Evolutionary conservation across 2,797 vertebrate genomes (phyloP), one percentile per base, ranked within the genome.

Genomic region (Octomys mimax): DNA sequence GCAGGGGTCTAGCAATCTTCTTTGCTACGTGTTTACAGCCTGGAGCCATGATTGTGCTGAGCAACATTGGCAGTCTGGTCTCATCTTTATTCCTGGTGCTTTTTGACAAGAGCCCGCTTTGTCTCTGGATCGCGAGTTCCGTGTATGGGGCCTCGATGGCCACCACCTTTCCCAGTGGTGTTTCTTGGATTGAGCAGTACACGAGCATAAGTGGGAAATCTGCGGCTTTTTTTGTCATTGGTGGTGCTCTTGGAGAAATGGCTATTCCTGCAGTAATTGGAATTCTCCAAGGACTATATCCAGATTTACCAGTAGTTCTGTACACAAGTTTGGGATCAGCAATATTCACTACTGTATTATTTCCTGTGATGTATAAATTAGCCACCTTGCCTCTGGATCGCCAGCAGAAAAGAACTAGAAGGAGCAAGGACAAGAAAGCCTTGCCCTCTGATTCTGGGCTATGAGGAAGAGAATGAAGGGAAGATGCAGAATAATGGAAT

Each of bases 101-200:
- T 94, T 99, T 99, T 28, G 97, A 98, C n/a, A 95, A 21, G 9
- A 96, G 97, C 68, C 66, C 5, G 0, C 33, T 93, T 13, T 98
- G 94, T 0, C 98, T 99, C 78, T 99, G 99, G 99, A 33, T 94
- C 0, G 99, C 99, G 49, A 99, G 98, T 0, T 98, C 98, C 0
- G 89, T 99, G 36, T 99, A 99, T 0, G 99, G 99, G 0, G 99
- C 99, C 0, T 99, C 99, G 0, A 99, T 99, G 99, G 99, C 99
- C 3, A 98, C 99, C 80, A 99, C 98, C 3, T 99, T 99, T 97
- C 99, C 99, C 95, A 99, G 99, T 0, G 99, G 99, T 1, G 97
- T 99, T 84, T 99, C 99, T 61, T 99, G 99, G 99, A 68, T 99
- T 68, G 99, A 99, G 95, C 99, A 99, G 98, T 99, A 99, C 98